phyloP scores from a whole-genome alignment of 2,888 invertebrate species.

The Drymonia ruficornis region DNA sequence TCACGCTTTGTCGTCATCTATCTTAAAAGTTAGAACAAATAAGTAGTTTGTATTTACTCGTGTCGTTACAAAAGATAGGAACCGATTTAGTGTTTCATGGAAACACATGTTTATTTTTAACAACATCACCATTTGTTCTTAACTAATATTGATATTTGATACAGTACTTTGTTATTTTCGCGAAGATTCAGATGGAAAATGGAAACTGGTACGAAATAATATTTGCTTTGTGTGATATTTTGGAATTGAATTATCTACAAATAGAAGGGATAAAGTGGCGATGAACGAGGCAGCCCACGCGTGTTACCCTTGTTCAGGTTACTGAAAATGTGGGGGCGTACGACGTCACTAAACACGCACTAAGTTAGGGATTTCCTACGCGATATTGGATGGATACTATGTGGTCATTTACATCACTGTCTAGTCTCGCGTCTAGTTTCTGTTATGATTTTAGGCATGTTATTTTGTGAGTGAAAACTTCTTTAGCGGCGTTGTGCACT shows the following conservation, averaged over 20 bases:
- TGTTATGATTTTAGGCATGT: too few relatives aligned
- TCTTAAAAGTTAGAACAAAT: constrained; percentile 35
- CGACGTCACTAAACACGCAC: constrained; percentile 53
- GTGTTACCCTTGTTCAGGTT: constrained; percentile 33
- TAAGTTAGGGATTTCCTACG: constrained; percentile 30
- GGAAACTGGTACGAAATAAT: constrained; percentile 20
- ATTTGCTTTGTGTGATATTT: constrained; percentile 24
- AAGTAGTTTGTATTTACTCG: constrained; percentile 22
- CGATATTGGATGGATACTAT: constrained; percentile 28
- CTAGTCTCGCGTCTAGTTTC: too few relatives aligned
- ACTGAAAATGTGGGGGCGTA: constrained; percentile 42
- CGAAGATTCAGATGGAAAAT: too few relatives aligned
- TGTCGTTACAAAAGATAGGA: too few relatives aligned
- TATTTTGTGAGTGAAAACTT: too few relatives aligned
- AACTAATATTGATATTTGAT: too few relatives aligned
- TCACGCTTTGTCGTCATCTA: constrained; percentile 23
- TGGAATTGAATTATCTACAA: constrained; percentile 27
- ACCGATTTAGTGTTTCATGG: neutral
- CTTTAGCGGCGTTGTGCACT: too few relatives aligned
- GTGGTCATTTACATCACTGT: constrained; percentile 36
- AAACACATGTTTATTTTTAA: neutral
- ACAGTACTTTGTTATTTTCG: too few relatives aligned
- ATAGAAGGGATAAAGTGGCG: constrained; percentile 11
- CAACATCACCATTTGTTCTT: too few relatives aligned
- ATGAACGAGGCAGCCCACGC: constrained; percentile 40